Conservation (phyloP, 2,888 invertebrate genomes). For the Troglohyphantes excavatus region DNA sequence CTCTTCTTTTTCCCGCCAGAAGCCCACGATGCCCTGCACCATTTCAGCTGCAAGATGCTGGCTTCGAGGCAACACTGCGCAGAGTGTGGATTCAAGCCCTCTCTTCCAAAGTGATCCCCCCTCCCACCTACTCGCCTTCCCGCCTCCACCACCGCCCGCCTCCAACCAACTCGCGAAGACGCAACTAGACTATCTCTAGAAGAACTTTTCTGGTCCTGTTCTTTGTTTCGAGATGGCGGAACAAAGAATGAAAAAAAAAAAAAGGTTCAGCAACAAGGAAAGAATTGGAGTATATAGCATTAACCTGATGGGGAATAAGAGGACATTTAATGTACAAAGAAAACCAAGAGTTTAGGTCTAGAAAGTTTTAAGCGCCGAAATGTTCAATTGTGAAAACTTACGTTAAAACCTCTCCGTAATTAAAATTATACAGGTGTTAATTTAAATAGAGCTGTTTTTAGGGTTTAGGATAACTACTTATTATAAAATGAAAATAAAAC, state of each 20-base stretch:
- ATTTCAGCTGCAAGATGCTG: conserved; percentile 82
- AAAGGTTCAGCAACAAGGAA: neutral
- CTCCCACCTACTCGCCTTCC: conserved; percentile 29
- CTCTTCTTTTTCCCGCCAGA: conserved; percentile 81
- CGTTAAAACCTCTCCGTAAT: too few species aligned
- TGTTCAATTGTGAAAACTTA: too few species aligned
- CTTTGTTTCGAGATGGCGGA: too few species aligned
- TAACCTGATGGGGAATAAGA: too few species aligned
- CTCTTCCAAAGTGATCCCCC: conserved; percentile 79
- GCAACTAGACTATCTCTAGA: conserved; percentile 62
- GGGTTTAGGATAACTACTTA: too few species aligned
- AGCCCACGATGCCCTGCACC: conserved; percentile 82
- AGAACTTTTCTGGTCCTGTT: neutral
- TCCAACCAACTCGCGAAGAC: conserved; percentile 45
- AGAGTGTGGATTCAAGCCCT: conserved; percentile 81
- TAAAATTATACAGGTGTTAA: too few species aligned
- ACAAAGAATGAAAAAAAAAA: neutral
- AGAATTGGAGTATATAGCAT: too few species aligned
- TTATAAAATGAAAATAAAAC: too few species aligned
- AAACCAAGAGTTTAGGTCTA: too few species aligned
- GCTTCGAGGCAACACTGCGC: conserved; percentile 81
- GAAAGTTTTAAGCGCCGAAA: too few species aligned
- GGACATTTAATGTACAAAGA: too few species aligned
- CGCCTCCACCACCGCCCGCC: conserved; percentile 8
- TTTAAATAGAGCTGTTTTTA: too few species aligned